A percentile compares a stretch with the other conserved stretches of the same genome.
Conservation (phyloP, 1,140 invertebrate genomes). For the Lasioglossum albipes region DNA sequence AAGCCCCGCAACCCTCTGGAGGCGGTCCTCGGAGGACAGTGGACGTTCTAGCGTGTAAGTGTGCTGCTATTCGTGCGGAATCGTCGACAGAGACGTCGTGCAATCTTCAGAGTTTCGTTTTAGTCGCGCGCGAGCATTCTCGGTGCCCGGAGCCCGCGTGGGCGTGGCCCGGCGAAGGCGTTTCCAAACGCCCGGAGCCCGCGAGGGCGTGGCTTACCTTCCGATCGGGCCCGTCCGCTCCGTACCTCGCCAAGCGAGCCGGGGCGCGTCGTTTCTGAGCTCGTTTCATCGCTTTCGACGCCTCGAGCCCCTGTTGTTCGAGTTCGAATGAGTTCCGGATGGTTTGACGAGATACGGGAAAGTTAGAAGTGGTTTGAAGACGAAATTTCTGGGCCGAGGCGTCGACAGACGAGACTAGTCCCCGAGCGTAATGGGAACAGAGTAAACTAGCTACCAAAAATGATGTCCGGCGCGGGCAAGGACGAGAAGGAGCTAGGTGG, state of each 20-base stretch:
- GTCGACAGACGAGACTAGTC: not conserved
- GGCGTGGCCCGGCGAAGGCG: no score
- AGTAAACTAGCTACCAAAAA: not conserved
- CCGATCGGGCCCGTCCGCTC: no score
- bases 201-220: no score
- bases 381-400: no score
- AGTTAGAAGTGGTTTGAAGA: no score
- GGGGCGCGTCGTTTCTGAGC: not conserved
- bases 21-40: conserved; percentile 20
- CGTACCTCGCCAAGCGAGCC: not conserved
- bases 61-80: conserved; percentile 29
- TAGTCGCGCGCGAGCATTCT: conserved; percentile 28
- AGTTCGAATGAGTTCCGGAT: no score
- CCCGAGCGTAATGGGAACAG: not conserved
- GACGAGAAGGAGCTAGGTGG: conserved; percentile 29
- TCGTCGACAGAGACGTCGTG: conserved; percentile 67
- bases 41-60: not conserved
- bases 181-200: no score
- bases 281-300: no score
- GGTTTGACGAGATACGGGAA: no score
- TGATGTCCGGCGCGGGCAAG: not conserved
- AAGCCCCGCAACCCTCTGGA: not conserved
- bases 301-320: no score
- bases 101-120: conserved; percentile 68
- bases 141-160: no score